Evolutionary conservation across 2,113 vertebrate genomes (phyloP), one percentile per base, ranked within the genome.

Genomic region (Brachionichthys hirsutus): DNA sequence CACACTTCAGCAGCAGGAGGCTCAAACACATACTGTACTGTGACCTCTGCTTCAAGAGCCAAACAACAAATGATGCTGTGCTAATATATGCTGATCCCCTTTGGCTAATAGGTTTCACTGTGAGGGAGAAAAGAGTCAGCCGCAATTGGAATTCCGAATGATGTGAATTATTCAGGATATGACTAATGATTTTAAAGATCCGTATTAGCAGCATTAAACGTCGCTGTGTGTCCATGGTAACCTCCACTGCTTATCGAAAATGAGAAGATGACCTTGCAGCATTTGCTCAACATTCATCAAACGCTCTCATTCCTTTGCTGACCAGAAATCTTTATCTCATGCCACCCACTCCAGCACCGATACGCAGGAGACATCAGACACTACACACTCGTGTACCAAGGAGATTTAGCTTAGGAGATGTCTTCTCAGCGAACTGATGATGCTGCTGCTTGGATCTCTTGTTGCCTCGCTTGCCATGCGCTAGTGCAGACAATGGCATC

Each of bases 81-180:
- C 73, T 88, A 86, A 86, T 89, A 83, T 83, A 85, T 86, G 77
- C 80, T 81, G 83, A 87, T 65, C 80, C 83, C 80, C 71, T 87
- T 70, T 76, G 77, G 70, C 70, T 83, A 80, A 84, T 84, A 84
- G 83, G 68, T 88, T 87, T 85, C 65, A 67, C 73, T 64, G 58
- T 67, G 67, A 67, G 55, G 57, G 55, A 77, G 81, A 85, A 78
- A 70, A 48, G 63, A 86, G 62, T 80, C 60, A 36, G 61, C 73
- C 84, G 62, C 79, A 73, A 81, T 85, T 80, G 52, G 74, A 85
- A 79, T 86, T 79, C 75, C 77, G 77, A 87, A 83, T 82, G 79
- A 72, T 86, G 81, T 88, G 77, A 87, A 89, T 89, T 85, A 89
- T 90, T 89, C 70, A 85, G 66, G 68, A 65, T 85, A 73, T 84